Evolutionary conservation across 2,888 invertebrate species (phyloP).

Genomic region (Tetropium fuscum): DNA sequence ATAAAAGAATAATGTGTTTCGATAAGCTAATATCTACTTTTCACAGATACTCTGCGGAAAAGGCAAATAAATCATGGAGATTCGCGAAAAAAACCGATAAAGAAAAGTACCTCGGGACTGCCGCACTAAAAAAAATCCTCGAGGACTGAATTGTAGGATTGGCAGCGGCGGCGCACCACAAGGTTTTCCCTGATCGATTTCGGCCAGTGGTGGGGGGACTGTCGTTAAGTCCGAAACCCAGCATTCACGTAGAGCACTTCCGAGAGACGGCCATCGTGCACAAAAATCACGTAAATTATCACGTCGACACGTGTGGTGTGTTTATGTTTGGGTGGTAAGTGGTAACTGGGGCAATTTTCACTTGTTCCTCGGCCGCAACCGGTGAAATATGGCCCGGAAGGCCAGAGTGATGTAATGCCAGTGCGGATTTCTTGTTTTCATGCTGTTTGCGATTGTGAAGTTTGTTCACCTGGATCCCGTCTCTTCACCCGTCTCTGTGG

Average conservation of each 20-base stretch:
- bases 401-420: constrained; percentile 9
- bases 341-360: constrained; percentile 7
- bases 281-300: constrained; percentile 59
- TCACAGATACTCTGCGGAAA: background rate
- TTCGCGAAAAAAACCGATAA: constrained; percentile 3
- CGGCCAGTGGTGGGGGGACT: constrained; percentile 56
- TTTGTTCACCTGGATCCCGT: constrained; percentile 21
- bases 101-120: constrained; percentile 4
- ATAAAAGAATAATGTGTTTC: background rate
- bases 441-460: constrained; percentile 24
- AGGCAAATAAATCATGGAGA: constrained; percentile 7
- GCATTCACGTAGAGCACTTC: constrained; percentile 66
- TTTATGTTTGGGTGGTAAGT: constrained; percentile 20
- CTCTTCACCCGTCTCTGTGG: constrained; percentile 37
- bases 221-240: constrained; percentile 56
- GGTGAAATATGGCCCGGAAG: constrained; percentile 12
- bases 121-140: constrained; percentile 2
- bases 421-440: constrained; percentile 13
- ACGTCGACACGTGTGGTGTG: constrained; percentile 21
- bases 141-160: constrained; percentile 12
- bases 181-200: constrained; percentile 58
- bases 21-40: background rate
- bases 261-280: constrained; percentile 57
- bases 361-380: background rate
- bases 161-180: constrained; percentile 54